Base-by-base conservation (phyloP, 2,113 vertebrate genomes). In the Candoia aspera region DNA sequence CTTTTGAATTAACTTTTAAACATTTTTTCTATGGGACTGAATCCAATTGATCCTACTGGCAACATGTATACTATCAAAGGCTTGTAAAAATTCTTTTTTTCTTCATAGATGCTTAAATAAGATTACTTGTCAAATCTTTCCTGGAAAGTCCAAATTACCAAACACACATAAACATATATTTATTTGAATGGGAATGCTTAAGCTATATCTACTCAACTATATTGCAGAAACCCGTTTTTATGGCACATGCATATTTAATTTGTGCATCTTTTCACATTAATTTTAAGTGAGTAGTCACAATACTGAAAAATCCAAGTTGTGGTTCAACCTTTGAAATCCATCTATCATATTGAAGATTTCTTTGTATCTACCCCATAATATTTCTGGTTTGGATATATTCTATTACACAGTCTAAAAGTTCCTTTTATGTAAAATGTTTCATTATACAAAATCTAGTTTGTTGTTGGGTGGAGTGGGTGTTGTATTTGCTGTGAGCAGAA, bases 401-500 rank as follows among this genome's bases (percentile, higher is more conserved):
- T 85, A 55, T 87, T 26, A 73, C 29, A 68, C 0, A 73, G 62
- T 64, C 23, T 55, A 86, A 54, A 91, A 37, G 24, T 91, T 6
- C 19, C 46, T 62, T 64, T 86, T 59, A 54, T 57, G 59, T 91
- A 37, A 86, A 86, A 86, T 49, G 1, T 86, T 83, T 90, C 15
- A 90, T 37, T 79, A 42, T 23, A 6, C 33, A 68, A 37, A 93
- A 91, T 54, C 2, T 86, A 15, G 49, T 86, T 42, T 87, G 33
- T 62, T 62, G 60, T 86, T 87, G 85, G 53, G 26, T 23, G 11
- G n/a, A 87, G n/a, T 73, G 91, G 92, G 53, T 42, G 90, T 26
- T 92, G 59, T 91, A 90, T 96, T 95, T 96, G 94, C 93, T 93
- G 94, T 42, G 92, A 96, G 96, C 90, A 96, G 94, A 96, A 97